A percentile compares a stretch with the other conserved stretches of the same genome.
phyloP scores from a whole-genome alignment of 1,140 invertebrate genomes.

The Dreissena rostriformis region DNA sequence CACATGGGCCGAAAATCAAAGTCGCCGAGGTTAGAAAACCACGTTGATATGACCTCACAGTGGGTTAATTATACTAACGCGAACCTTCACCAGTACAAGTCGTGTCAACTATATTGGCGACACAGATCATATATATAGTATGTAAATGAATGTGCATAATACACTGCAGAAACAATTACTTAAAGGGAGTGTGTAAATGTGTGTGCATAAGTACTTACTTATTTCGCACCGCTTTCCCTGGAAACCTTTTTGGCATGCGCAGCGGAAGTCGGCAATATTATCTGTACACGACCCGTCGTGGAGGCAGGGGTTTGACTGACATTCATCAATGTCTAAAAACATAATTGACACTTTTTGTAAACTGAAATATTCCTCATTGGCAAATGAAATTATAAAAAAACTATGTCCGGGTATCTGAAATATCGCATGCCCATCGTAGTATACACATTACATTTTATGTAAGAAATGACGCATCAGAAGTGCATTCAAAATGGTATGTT shows the following conservation, averaged over 20 bases:
- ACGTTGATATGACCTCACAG: no score
- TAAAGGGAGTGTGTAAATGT: neutral
- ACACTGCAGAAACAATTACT: neutral
- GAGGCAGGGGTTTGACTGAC: constrained; percentile 19
- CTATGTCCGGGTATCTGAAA: neutral
- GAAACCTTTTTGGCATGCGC: constrained; percentile 21
- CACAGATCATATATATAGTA: no score
- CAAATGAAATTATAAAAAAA: neutral
- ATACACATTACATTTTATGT: neutral
- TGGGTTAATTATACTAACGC: no score
- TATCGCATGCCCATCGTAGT: neutral
- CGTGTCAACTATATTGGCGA: neutral
- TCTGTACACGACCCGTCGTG: constrained; percentile 25
- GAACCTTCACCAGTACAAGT: neutral
- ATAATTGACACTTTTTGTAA: neutral
- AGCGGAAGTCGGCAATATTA: constrained; percentile 3
- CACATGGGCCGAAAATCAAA: no score
- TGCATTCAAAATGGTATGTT: neutral
- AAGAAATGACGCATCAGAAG: neutral
- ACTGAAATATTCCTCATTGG: neutral
- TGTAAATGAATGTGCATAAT: neutral
- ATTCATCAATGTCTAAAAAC: constrained; percentile 46
- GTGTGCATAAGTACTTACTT: neutral
- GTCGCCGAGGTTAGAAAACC: no score
- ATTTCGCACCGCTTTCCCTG: constrained; percentile 15